Base-by-base conservation (phyloP, 2,113 vertebrate species). In the Ellobius talpinus region DNA sequence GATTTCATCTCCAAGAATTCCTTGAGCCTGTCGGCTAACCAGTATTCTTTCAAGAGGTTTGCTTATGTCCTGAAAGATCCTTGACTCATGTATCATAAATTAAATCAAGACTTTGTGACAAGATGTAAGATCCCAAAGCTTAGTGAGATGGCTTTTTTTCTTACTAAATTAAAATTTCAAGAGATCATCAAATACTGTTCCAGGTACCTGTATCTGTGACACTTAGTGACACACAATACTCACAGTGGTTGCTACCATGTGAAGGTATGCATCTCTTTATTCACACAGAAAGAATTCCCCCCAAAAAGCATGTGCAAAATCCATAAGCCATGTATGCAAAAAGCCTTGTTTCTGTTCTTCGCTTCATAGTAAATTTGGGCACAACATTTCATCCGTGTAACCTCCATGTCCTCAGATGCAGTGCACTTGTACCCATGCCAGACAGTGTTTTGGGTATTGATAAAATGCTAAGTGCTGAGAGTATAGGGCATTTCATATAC, bases 71-170 rank as follows among this genome's bases (percentile, higher is more conserved):
- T 55, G 0, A 79, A 88, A 94, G 76, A 96, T 23, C 14, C 86
- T 88, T 87, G 90, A 93, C 63, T 90, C 45, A 86, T 93, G 0
- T 55, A 39, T 91, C 58, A 85, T 94, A 95, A 95, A 89, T 92
- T 94, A 97, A 97, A 82, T 68, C 65, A 73, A 13, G 81, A 96
- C 81, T 76, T 97, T 63, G 77, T 90, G 79, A 58, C 23, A 76
- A 70, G 36, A 94, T 79, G 63, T 78, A 8, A 89, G 50, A 73
- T 58, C 55, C 74, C 72, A 96, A 94, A 85, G 79, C 36, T 81
- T 72, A 33, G 2, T 76, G 50, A 90, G 24, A 36, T 89, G 61
- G 19, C 52, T 36, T 33, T 21, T 77, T 95, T 47, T 79, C 73
- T 12, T 7, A 23, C 63, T 89, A 84, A 89, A 26, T 36, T 45